Conservation (phyloP, 2,113 vertebrate species). For the Tympanuchus pallidicinctus region DNA sequence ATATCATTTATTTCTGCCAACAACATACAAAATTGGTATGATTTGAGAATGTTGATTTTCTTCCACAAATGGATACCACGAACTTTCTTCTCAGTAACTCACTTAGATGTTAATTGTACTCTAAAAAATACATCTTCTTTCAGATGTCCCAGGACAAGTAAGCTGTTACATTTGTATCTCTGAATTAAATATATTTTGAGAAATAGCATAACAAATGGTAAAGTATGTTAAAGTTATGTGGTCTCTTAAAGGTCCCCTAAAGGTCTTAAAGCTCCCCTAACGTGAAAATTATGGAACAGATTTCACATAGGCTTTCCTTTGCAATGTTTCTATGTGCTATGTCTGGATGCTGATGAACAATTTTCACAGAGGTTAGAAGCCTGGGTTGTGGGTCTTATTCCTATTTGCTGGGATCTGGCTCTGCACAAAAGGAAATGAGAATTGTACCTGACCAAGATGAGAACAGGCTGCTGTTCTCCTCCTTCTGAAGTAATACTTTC, state of each 20-base stretch:
- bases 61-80: background rate
- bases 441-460: background rate
- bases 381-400: background rate
- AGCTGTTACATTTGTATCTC: background rate
- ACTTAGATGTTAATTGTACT: background rate
- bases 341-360: background rate
- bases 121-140: background rate
- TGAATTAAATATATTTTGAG: background rate
- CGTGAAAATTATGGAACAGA: accelerated
- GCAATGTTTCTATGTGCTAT: background rate
- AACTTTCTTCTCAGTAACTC: background rate
- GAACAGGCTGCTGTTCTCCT: background rate
- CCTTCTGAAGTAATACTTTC: background rate
- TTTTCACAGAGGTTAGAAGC: background rate
- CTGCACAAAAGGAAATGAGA: background rate
- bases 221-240: background rate
- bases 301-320: background rate
- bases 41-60: background rate
- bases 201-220: background rate
- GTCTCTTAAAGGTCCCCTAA: background rate
- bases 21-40: background rate
- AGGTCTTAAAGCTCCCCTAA: too few species aligned
- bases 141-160: background rate
- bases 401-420: background rate
- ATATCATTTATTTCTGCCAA: background rate